Percentiles rank a stretch among this genome's conserved stretches.
phyloP scores from a whole-genome alignment of 2,797 vertebrate genomes.

The Botia almorhae region DNA sequence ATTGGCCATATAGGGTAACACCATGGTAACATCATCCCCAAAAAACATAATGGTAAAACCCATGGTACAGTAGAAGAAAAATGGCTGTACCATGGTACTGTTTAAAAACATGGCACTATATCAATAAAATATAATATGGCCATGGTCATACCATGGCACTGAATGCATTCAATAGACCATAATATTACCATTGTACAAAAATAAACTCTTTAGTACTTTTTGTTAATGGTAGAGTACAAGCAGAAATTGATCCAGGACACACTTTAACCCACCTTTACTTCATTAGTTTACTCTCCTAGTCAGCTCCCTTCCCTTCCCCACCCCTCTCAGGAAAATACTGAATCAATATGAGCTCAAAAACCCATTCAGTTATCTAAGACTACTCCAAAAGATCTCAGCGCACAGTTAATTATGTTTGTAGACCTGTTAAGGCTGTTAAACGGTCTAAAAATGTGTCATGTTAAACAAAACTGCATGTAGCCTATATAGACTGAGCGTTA shows the following conservation, averaged over 20 bases:
- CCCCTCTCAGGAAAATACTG: slow-evolving; percentile 30
- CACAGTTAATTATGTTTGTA: slow-evolving; percentile 8
- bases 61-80: too few relatives aligned
- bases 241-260: slow-evolving; percentile 6
- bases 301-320: not conserved
- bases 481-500: slow-evolving; percentile 3
- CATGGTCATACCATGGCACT: not conserved
- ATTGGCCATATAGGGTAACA: not conserved
- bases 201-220: not conserved
- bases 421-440: not conserved
- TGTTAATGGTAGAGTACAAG: not conserved
- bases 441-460: not conserved
- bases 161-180: not conserved
- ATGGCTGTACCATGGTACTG: too few relatives aligned
- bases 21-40: not conserved
- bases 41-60: not conserved
- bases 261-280: slow-evolving; percentile 16
- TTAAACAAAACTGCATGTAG: not conserved
- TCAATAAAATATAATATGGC: too few relatives aligned
- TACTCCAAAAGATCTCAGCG: slow-evolving; percentile 1
- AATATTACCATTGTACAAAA: not conserved
- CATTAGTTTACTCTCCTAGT: slow-evolving; percentile 17
- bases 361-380: slow-evolving; percentile 11
- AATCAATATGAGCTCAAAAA: slow-evolving; percentile 40
- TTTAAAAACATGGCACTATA: too few relatives aligned